A percentile compares a stretch with the other conserved stretches of the same genome.
Conservation (phyloP, 1,140 invertebrate genomes). For the Aphelinus certus region DNA sequence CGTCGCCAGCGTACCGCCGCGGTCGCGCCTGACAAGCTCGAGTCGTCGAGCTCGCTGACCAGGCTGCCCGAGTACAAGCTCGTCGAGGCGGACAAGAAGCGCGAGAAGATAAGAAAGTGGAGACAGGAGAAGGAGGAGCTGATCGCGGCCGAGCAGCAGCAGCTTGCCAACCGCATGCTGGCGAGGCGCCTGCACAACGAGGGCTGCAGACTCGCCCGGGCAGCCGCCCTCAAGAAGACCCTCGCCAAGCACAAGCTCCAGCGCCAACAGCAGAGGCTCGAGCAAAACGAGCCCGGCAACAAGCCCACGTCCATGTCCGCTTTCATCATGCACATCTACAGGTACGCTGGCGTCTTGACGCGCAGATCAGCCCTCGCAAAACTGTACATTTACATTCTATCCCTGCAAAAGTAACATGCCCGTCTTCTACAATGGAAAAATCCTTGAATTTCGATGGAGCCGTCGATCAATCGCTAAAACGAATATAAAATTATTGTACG, state of each 20-base stretch:
- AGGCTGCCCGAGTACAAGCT: slow-evolving; percentile 20
- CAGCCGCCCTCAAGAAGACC: slow-evolving; percentile 44
- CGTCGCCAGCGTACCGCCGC: neutral
- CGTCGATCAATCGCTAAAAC: too few relatives aligned
- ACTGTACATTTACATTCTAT: too few relatives aligned
- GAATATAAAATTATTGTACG: too few relatives aligned
- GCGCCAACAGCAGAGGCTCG: neutral
- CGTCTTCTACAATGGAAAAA: too few relatives aligned
- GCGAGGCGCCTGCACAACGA: slow-evolving; percentile 43
- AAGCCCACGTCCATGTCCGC: neutral
- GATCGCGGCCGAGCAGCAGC: slow-evolving; percentile 48
- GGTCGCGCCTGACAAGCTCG: neutral
- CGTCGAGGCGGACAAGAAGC: slow-evolving; percentile 44
- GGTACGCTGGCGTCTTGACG: neutral
- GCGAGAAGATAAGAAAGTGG: slow-evolving; percentile 56
- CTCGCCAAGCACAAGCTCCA: slow-evolving; percentile 47
- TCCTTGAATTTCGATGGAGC: too few relatives aligned
- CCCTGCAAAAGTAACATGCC: too few relatives aligned
- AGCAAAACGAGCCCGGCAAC: slow-evolving; percentile 11
- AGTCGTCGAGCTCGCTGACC: neutral
- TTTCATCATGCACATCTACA: slow-evolving; percentile 18
- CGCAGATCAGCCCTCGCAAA: too few relatives aligned
- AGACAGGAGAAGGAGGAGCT: slow-evolving; percentile 51
- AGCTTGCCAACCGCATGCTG: slow-evolving; percentile 23
- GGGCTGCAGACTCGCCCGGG: slow-evolving; percentile 37